A percentile compares a stretch with the other conserved stretches of the same genome.
These are phyloP conservation scores for Limnephilus auricula DNA, from an alignment of 2,888 invertebrate genomes.

Conservation along the genomic window DNA sequence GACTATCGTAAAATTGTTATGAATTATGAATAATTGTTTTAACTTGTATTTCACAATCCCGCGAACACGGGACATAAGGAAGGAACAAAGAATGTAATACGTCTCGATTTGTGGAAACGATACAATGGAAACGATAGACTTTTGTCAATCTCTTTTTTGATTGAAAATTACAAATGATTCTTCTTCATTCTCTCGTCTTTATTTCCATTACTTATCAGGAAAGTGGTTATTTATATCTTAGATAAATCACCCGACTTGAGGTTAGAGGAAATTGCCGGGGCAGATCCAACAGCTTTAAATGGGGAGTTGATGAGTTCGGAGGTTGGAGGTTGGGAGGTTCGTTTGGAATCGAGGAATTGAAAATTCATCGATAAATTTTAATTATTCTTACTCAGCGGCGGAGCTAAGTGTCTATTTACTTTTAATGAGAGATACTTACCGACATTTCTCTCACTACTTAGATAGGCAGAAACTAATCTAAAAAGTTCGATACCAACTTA, in stretches of 20 bases:
- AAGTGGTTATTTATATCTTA: constrained; percentile 40
- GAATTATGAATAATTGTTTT: background rate
- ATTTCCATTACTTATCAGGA: constrained; percentile 41
- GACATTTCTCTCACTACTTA: background rate
- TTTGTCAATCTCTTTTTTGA: constrained; percentile 21
- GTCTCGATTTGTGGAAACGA: background rate
- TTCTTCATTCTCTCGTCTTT: constrained; percentile 18
- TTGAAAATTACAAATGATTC: constrained; percentile 36
- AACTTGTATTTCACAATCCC: background rate
- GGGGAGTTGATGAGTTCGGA: constrained; percentile 43
- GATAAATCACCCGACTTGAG: constrained; percentile 42
- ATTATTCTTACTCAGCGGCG: constrained; percentile 2
- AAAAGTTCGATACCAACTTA: too few relatives aligned
- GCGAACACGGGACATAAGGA: background rate
- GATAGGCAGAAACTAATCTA: too few relatives aligned
- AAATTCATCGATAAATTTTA: constrained; percentile 44
- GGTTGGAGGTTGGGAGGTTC: constrained; percentile 4
- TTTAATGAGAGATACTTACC: background rate
- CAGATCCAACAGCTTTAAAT: constrained; percentile 23
- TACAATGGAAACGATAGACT: background rate
- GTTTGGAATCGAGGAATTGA: background rate
- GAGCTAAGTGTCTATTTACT: background rate
- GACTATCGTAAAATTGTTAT: background rate
- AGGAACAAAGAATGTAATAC: background rate
- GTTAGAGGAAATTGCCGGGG: constrained; percentile 39